These are phyloP conservation scores for Ridgeia piscesae DNA, from an alignment of 1,140 invertebrate genomes.

Conservation along the genomic window DNA sequence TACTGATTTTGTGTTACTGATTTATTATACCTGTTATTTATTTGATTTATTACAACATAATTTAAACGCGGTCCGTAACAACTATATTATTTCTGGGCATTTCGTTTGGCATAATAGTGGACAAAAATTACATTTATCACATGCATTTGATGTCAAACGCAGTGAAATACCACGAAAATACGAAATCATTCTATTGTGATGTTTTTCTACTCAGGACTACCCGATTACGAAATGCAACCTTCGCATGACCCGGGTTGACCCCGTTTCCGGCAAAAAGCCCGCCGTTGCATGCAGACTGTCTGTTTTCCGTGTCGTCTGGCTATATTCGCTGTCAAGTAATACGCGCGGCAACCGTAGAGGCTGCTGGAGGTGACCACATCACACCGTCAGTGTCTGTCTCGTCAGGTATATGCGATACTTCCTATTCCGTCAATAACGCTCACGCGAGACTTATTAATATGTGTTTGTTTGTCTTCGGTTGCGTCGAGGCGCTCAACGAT, in stretches of 20 bases:
- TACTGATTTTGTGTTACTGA: no score
- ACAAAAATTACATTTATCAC: no score
- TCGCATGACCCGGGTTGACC: not conserved
- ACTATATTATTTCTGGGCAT: no score
- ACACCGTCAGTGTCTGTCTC: not conserved
- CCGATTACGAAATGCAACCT: no score
- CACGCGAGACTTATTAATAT: not conserved
- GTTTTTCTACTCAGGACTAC: no score
- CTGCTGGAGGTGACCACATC: not conserved
- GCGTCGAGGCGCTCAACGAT: not conserved
- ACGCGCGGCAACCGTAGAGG: not conserved
- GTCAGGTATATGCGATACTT: not conserved
- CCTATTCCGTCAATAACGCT: not conserved
- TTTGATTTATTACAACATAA: no score
- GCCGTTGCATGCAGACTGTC: not conserved
- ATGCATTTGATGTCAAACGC: no score
- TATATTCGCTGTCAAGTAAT: not conserved
- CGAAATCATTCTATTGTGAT: no score
- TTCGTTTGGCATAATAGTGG: no score
- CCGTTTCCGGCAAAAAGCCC: not conserved
- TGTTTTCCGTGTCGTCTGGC: not conserved
- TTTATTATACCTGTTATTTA: no score
- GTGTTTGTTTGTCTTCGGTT: not conserved
- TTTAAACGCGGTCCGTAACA: no score
- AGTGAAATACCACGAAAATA: no score